phyloP scores from a whole-genome alignment of 2,888 invertebrate species.

The Therioaphis trifolii region DNA sequence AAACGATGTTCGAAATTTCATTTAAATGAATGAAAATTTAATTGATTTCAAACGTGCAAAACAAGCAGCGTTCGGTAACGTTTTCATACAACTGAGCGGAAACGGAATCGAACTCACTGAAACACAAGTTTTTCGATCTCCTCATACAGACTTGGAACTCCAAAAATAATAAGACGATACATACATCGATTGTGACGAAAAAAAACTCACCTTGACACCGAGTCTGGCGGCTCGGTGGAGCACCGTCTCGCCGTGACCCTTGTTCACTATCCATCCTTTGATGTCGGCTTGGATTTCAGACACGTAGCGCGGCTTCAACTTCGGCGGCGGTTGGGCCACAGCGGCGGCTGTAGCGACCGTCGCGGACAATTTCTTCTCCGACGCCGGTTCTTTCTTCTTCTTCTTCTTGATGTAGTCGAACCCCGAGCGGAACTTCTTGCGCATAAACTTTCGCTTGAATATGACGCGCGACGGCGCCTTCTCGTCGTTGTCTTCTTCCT shows the following conservation, averaged over 20 bases:
- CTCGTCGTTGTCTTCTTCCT: neutral
- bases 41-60: too few species aligned
- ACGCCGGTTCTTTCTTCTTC: constrained; percentile 73
- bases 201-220: constrained; percentile 81
- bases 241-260: constrained; percentile 92
- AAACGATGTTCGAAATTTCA: too few species aligned
- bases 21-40: too few species aligned
- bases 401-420: constrained; percentile 92
- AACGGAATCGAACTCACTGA: too few species aligned
- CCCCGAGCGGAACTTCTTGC: constrained; percentile 71
- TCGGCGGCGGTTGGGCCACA: neutral
- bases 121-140: too few species aligned
- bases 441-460: constrained; percentile 57
- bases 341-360: neutral
- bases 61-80: too few species aligned
- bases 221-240: constrained; percentile 91
- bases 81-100: too few species aligned
- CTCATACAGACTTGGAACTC: too few species aligned
- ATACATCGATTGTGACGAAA: too few species aligned
- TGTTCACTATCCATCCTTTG: constrained; percentile 91
- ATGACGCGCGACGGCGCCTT: constrained; percentile 9
- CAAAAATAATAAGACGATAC: too few species aligned
- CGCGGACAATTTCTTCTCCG: constrained; percentile 64
- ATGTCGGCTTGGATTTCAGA: constrained; percentile 80
- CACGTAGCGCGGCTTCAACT: constrained; percentile 21